Evolutionary conservation across 2,888 invertebrate species (phyloP).

Genomic region (Hyles lineata): DNA sequence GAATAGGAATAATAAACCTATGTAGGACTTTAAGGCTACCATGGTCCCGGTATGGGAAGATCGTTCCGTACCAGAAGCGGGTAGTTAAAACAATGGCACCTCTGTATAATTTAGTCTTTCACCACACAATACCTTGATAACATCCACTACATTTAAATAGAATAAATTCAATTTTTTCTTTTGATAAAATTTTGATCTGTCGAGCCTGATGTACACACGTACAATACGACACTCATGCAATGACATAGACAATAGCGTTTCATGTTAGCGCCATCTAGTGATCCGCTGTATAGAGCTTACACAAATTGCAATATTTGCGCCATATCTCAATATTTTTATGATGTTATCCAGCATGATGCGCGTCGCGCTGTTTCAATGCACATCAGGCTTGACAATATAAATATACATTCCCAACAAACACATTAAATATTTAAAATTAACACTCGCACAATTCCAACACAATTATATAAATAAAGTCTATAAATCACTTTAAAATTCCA

Average conservation of each 20-base stretch:
- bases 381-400: neutral
- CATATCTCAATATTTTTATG: too few relatives aligned
- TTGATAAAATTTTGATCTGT: neutral
- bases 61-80: neutral
- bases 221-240: too few relatives aligned
- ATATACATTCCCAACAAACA: conserved; percentile 5
- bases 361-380: neutral
- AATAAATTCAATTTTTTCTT: conserved; percentile 9
- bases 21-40: too few relatives aligned
- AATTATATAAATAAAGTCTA: conserved; percentile 3
- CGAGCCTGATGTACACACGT: neutral
- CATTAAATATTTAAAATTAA: neutral
- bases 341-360: too few relatives aligned
- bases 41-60: too few relatives aligned
- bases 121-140: conserved; percentile 14
- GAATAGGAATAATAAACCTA: neutral
- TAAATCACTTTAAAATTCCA: conserved; percentile 2
- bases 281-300: too few relatives aligned
- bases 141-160: conserved; percentile 22
- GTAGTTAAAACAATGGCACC: neutral
- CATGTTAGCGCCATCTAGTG: too few relatives aligned
- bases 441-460: neutral
- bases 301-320: too few relatives aligned
- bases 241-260: too few relatives aligned
- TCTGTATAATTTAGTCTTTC: conserved; percentile 15